Evolutionary conservation across 2,113 vertebrate species (phyloP).

Genomic region (Callipepla squamata): DNA sequence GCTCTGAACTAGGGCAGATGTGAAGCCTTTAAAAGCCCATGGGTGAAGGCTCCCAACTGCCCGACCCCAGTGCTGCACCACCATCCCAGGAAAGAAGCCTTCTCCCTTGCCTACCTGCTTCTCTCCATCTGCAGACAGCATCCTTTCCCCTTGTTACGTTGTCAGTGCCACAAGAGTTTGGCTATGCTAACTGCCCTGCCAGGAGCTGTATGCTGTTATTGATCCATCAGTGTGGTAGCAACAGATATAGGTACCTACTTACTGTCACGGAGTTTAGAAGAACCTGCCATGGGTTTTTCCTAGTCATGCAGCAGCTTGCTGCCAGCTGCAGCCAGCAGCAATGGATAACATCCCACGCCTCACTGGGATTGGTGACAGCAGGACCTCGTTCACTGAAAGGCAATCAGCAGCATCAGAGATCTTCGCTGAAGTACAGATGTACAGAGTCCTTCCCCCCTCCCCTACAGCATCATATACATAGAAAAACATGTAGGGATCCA

Average conservation of each 20-base stretch:
- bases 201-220: not conserved
- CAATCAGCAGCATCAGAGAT: not conserved
- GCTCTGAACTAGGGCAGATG: not conserved
- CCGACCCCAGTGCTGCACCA: not conserved
- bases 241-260: not conserved
- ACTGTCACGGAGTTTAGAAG: not conserved
- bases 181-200: not conserved
- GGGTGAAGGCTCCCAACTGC: not conserved
- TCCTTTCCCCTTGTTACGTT: not conserved
- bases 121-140: not conserved
- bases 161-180: not conserved
- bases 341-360: not conserved
- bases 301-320: fast-evolving
- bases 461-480: not conserved
- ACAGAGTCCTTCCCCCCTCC: not conserved
- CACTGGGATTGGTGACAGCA: not conserved
- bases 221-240: not conserved
- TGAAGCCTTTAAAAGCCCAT: not conserved
- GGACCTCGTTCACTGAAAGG: not conserved
- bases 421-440: not conserved
- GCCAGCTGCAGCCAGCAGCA: not conserved
- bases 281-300: not conserved
- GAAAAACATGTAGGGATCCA: not conserved
- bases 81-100: not conserved
- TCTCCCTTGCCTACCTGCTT: not conserved